phyloP scores from a whole-genome alignment of 2,113 vertebrate genomes.

The Sceloporus undulatus region DNA sequence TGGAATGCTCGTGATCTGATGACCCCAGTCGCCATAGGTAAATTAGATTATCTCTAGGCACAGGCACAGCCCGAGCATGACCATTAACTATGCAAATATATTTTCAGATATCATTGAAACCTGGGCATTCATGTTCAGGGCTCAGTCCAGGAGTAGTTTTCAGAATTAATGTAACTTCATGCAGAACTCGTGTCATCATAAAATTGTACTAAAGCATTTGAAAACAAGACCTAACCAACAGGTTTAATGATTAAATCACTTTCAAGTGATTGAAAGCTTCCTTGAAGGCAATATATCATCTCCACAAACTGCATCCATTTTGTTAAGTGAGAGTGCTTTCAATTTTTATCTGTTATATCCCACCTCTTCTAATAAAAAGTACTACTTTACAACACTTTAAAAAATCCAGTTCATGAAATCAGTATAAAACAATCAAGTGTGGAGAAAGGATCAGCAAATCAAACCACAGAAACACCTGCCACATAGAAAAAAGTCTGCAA shows the following conservation, averaged over 20 bases:
- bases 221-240: no score
- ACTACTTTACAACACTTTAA: background rate
- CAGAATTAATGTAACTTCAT: no score
- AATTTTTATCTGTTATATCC: background rate
- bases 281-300: background rate
- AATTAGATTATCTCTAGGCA: no score
- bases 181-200: background rate
- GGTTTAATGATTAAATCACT: background rate
- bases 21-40: no score
- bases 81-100: no score
- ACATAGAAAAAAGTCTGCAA: background rate
- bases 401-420: background rate
- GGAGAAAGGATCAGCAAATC: background rate
- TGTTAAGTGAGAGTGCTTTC: background rate
- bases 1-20: no score
- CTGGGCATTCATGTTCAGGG: no score
- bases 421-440: background rate
- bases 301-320: background rate
- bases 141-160: no score
- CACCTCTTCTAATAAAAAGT: background rate
- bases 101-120: no score
- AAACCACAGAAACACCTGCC: background rate
- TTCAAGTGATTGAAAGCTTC: background rate
- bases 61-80: no score
- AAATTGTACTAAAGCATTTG: no score